Percentiles rank a stretch among this genome's conserved stretches.
Conservation (phyloP, 2,888 invertebrate genomes). For the Spisula solida region DNA sequence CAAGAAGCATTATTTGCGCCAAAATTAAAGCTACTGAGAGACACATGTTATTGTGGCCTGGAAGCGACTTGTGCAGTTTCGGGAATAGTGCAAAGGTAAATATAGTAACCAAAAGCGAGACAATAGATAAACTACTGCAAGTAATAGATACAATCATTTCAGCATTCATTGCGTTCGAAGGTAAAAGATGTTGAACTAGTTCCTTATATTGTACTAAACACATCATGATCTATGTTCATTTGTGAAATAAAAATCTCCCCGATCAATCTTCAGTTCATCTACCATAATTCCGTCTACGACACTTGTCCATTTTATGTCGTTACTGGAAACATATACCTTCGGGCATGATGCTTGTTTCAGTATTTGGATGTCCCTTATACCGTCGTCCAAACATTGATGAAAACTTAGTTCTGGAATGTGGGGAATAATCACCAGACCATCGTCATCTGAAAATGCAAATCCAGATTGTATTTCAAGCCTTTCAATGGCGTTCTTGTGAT, state of each 20-base stretch:
- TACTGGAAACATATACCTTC: slow-evolving; percentile 20
- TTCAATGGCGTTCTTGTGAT: neutral
- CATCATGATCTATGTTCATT: slow-evolving; percentile 29
- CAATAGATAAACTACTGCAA: slow-evolving; percentile 45
- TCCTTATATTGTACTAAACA: slow-evolving; percentile 19
- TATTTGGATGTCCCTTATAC: neutral
- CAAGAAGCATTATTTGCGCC: slow-evolving; percentile 49
- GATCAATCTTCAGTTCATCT: slow-evolving; percentile 10
- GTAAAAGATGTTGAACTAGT: slow-evolving; percentile 3
- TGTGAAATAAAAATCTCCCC: neutral
- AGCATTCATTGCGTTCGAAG: neutral
- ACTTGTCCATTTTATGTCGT: slow-evolving; percentile 31
- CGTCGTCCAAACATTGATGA: too few species aligned
- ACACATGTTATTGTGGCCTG: slow-evolving; percentile 64
- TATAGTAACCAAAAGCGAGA: slow-evolving; percentile 49
- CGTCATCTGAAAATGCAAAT: slow-evolving; percentile 12
- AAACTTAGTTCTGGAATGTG: neutral
- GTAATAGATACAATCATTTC: slow-evolving; percentile 44
- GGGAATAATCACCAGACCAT: slow-evolving; percentile 15
- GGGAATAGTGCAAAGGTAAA: slow-evolving; percentile 49
- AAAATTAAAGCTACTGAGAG: slow-evolving; percentile 43
- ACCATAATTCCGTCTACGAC: slow-evolving; percentile 15
- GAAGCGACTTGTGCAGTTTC: slow-evolving; percentile 49
- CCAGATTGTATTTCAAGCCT: neutral
- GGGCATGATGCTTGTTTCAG: slow-evolving; percentile 30